Evolutionary conservation across 1,140 invertebrate genomes (phyloP).

Genomic region (Lepeophtheirus salmonis): DNA sequence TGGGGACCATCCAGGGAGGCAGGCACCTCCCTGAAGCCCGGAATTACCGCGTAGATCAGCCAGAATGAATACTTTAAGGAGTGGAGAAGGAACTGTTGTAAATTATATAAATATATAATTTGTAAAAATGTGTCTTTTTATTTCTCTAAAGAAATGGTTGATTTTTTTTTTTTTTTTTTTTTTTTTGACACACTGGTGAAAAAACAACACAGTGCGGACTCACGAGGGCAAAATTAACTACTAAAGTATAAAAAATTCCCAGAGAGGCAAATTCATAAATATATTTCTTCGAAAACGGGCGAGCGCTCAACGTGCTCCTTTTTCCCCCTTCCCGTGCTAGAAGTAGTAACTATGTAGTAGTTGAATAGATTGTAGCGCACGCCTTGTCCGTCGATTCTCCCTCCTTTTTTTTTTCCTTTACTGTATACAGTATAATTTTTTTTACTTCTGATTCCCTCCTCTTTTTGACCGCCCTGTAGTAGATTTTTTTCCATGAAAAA

Average conservation of each 20-base stretch:
- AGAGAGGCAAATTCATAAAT: too few relatives aligned
- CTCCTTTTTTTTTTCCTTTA: background rate
- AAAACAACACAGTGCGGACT: background rate
- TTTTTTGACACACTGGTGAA: too few relatives aligned
- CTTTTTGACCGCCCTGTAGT: background rate
- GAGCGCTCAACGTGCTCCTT: background rate
- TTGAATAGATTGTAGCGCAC: too few relatives aligned
- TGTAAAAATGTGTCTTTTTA: background rate
- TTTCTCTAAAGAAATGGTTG: too few relatives aligned
- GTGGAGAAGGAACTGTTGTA: too few relatives aligned
- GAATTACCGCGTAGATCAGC: background rate
- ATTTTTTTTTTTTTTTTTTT: too few relatives aligned
- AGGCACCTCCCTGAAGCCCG: background rate
- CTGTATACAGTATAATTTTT: background rate
- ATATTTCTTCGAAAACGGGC: too few relatives aligned
- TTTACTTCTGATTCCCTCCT: background rate
- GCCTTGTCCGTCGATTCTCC: too few relatives aligned
- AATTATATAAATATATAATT: background rate
- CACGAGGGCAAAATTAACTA: background rate
- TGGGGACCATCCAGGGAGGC: background rate
- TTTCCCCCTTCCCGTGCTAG: background rate
- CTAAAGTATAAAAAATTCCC: background rate
- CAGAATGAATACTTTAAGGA: too few relatives aligned
- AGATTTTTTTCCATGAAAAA: background rate
- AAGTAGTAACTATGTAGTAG: too few relatives aligned